phyloP scores from a whole-genome alignment of 1,140 invertebrate species.

The Habropoda laboriosa region DNA sequence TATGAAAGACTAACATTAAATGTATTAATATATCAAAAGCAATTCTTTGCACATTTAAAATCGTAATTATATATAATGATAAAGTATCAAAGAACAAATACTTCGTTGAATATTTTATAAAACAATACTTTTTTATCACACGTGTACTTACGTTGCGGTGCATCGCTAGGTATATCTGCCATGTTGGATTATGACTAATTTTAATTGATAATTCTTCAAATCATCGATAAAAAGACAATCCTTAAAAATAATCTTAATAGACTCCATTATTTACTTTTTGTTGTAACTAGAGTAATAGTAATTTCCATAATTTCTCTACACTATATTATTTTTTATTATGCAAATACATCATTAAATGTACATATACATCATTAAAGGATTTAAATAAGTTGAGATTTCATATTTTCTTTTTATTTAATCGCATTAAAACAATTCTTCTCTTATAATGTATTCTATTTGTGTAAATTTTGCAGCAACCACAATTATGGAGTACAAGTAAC shows the following conservation, averaged over 20 bases:
- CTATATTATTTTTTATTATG: conserved; percentile 5
- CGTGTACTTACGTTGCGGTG: conserved; percentile 84
- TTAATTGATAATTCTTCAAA: background rate
- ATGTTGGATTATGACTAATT: conserved; percentile 72
- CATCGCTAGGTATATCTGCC: conserved; percentile 82
- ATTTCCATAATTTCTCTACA: background rate
- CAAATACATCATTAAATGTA: background rate
- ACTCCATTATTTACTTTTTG: background rate
- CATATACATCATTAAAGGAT: background rate
- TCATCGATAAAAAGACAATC: background rate
- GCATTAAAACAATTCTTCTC: background rate
- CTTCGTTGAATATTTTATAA: conserved; percentile 1
- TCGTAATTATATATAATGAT: background rate
- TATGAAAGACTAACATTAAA: background rate
- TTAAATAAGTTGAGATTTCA: background rate
- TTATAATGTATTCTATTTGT: conserved; percentile 34
- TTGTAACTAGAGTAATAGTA: background rate
- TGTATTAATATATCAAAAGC: background rate
- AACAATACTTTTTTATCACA: background rate
- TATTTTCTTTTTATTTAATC: background rate
- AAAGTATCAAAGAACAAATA: background rate
- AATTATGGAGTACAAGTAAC: conserved; percentile 82
- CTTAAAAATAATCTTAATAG: background rate
- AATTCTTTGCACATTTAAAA: background rate
- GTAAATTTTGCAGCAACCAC: conserved; percentile 82